Base-by-base conservation (phyloP, 2,888 invertebrate species). In the Tolmerus cingulatus region DNA sequence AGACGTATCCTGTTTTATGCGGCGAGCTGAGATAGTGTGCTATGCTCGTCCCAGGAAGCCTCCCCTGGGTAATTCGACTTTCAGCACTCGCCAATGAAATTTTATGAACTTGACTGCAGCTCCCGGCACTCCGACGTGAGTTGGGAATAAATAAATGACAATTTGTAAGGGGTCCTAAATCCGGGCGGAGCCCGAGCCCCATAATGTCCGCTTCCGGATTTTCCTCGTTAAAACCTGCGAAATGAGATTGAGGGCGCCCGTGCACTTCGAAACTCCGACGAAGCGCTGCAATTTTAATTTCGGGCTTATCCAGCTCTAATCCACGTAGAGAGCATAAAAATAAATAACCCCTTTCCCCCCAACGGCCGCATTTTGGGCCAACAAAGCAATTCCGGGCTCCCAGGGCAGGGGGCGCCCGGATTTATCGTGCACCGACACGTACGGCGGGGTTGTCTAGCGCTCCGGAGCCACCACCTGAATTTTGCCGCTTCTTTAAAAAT, bases 381-480 rank as follows among this genome's bases (percentile, higher is more conserved):
- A 30, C 81, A 12, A 51, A 55, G 55, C 12, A 81, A 81, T 40
- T 84, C 84, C 7, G 46, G 34, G 8, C 14, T 46, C 16, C 86
- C 5, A 23, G 46, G 51, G n/a, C 76, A 76, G 76, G 51, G 46
- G 46, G 74, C 46, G 2, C 3, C 16, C 43, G 46, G 86, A 86
- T 86, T 85, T 86, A 86, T 76, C 74, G 30, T 27, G 43, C 30
- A n/a, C 5, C 16, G 30, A 34, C 86, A 86, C 86, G 86, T 76
- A 51, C 51, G 23, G 4, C 8, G 30, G 84, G 40, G 27, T 57
- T 27, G 23, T n/a, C 66, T 37, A 57, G 30, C 74, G 8, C 34
- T 23, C 55, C n/a, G 34, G 19, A 57, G 84, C 9, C 37, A 55
- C 27, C 23, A 12, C 74, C 34, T 34, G 34, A 84, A 40, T 84